These are phyloP conservation scores for Spea multiplicata DNA, from an alignment of 2,113 vertebrate genomes.

Conservation along the genomic window DNA sequence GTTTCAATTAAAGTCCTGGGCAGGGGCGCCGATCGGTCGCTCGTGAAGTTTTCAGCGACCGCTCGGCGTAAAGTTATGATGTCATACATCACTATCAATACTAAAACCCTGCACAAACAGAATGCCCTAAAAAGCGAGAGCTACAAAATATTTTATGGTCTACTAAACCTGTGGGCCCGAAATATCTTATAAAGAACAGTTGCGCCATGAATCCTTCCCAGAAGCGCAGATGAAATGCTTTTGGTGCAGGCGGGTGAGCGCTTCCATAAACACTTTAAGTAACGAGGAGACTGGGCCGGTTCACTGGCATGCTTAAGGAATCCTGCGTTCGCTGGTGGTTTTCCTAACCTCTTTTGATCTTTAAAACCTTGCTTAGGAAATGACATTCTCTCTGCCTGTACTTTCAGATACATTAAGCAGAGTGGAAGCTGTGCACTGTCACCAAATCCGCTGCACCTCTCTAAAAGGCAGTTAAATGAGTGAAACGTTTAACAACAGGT, in stretches of 20 bases:
- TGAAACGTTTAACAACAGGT: constrained; percentile 58
- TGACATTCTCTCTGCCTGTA: constrained; percentile 68
- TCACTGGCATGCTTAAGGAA: constrained; percentile 64
- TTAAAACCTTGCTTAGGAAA: constrained; percentile 66
- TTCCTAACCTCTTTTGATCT: constrained; percentile 66
- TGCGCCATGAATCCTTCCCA: not conserved
- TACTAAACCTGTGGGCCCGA: too few relatives aligned
- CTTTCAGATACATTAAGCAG: constrained; percentile 69
- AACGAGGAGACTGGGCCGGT: constrained; percentile 7
- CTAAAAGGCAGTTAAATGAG: constrained; percentile 49
- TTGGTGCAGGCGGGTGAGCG: constrained; percentile 55
- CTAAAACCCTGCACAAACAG: too few relatives aligned
- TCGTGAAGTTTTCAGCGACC: too few relatives aligned
- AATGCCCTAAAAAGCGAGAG: too few relatives aligned
- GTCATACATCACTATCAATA: too few relatives aligned
- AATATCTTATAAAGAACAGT: too few relatives aligned
- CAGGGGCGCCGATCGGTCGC: too few relatives aligned
- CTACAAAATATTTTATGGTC: too few relatives aligned
- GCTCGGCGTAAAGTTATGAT: too few relatives aligned
- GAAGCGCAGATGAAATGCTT: constrained; percentile 65
- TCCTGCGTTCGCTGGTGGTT: constrained; percentile 62
- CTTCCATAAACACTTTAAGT: constrained; percentile 46
- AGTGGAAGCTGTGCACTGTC: constrained; percentile 64
- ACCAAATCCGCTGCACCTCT: constrained; percentile 52
- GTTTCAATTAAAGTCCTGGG: too few relatives aligned